phyloP scores from a whole-genome alignment of 2,113 vertebrate genomes.

The Esox niger region DNA sequence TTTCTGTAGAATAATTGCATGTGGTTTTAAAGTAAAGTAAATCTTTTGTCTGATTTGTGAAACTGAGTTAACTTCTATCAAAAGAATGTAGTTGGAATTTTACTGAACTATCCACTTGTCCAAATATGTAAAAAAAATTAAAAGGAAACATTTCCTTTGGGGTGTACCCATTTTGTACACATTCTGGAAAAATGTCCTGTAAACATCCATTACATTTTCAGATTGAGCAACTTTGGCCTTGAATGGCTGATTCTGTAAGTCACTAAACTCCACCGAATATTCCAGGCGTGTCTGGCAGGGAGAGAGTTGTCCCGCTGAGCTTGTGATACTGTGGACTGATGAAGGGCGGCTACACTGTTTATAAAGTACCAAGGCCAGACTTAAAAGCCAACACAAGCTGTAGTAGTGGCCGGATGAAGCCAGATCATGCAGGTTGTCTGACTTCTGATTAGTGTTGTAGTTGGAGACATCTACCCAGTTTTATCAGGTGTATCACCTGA shows the following conservation, averaged over 20 bases:
- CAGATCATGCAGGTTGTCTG: constrained; percentile 57
- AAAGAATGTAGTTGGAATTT: no score
- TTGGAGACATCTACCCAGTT: constrained; percentile 26
- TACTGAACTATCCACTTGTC: no score
- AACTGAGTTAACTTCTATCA: no score
- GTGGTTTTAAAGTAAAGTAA: no score
- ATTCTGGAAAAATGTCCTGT: no score
- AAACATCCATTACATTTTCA: background rate
- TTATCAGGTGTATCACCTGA: background rate
- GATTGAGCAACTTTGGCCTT: background rate
- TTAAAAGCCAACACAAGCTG: constrained; percentile 36
- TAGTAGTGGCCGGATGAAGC: constrained; percentile 36
- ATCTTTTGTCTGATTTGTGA: no score
- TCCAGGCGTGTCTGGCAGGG: background rate
- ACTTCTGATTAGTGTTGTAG: constrained; percentile 39
- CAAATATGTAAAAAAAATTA: no score
- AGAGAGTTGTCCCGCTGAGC: background rate
- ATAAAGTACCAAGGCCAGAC: constrained; percentile 38
- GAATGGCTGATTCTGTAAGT: background rate
- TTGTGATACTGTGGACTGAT: constrained; percentile 15
- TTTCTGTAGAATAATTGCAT: no score
- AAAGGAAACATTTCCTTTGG: no score
- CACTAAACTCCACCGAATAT: background rate
- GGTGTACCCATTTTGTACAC: no score
- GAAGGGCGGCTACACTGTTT: constrained; percentile 2